Evolutionary conservation across 2,888 invertebrate species (phyloP).

Genomic region (Dasysyrphus albostriatus): DNA sequence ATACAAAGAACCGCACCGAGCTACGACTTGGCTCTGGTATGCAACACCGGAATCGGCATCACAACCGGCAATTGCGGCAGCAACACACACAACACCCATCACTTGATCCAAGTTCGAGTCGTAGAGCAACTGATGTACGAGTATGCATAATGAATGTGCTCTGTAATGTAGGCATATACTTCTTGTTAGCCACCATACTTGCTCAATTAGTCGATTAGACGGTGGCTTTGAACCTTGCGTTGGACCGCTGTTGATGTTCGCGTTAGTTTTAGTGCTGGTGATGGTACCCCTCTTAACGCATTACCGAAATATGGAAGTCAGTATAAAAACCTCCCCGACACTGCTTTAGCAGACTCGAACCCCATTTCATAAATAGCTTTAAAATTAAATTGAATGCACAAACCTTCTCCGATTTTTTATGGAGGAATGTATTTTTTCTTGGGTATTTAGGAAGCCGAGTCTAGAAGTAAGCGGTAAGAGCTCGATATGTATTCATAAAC

Average conservation of each 20-base stretch:
- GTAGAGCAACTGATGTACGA: conserved; percentile 35
- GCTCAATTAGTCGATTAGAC: conserved; percentile 70
- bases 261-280: not conserved
- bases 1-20: not conserved
- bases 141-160: not conserved
- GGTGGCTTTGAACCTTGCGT: conserved; percentile 56
- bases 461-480: conserved; percentile 12
- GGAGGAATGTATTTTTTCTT: conserved; percentile 28
- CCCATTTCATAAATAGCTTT: not conserved
- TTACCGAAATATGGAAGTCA: conserved; percentile 48
- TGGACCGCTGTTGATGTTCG: not conserved
- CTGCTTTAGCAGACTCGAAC: conserved; percentile 27
- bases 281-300: conserved; percentile 27
- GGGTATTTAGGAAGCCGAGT: not conserved
- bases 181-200: conserved; percentile 11
- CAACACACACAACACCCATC: conserved; percentile 14
- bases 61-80: conserved; percentile 31
- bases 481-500: conserved; percentile 22
- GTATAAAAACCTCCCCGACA: conserved; percentile 33
- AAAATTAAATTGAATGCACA: conserved; percentile 59
- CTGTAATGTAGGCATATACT: not conserved
- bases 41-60: not conserved
- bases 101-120: conserved; percentile 46
- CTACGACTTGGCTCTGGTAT: not conserved
- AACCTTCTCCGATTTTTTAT: conserved; percentile 63